Base-by-base conservation (phyloP, 2,113 vertebrate genomes). In the Oostethus manadensis region DNA sequence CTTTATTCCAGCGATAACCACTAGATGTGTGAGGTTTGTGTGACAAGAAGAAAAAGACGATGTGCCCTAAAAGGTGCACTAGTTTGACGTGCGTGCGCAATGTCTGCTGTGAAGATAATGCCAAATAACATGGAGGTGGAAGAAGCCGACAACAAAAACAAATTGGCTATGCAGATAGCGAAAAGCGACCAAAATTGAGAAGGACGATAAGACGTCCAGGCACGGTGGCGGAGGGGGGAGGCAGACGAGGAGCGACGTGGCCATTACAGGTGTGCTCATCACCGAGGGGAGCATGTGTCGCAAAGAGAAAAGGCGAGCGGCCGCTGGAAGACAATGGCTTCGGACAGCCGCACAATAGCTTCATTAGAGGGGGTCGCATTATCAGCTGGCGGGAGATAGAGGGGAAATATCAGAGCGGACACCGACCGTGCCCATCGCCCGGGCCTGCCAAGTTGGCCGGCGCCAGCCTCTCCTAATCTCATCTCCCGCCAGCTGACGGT, bases 281-380 rank as follows among this genome's bases (percentile, higher is more conserved):
- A 74, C 71, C 3, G 49, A 51, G 54, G 68, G 64, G 11, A 63
- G 76, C 72, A 57, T 2, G 40, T 74, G 77, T 75, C 62, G 64
- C 62, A 61, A 46, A 73, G 64, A 74, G 73, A 78, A 80, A 73
- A 70, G 77, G 35, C 82, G 83, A 80, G 81, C 77, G 74, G 66
- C 83, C 56, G 8, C 63, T 62, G 69, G 81, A 87, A 88, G 88
- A 89, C 88, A 89, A 91, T 89, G 66, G 83, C 78, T 85, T 83
- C 45, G 62, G 89, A 91, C 89, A 90, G 89, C 78, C 77, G 58
- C 84, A 91, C 89, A 91, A 91, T 89, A 86, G 82, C 88, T 89
- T 90, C 86, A 90, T 91, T 90, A 90, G 83, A 57, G 71, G 29
- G 79, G 78, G 84, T 86, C 84, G 82, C 84, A 78, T 87, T 90